phyloP scores from a whole-genome alignment of 2,888 invertebrate genomes.

The Netelia melanura region DNA sequence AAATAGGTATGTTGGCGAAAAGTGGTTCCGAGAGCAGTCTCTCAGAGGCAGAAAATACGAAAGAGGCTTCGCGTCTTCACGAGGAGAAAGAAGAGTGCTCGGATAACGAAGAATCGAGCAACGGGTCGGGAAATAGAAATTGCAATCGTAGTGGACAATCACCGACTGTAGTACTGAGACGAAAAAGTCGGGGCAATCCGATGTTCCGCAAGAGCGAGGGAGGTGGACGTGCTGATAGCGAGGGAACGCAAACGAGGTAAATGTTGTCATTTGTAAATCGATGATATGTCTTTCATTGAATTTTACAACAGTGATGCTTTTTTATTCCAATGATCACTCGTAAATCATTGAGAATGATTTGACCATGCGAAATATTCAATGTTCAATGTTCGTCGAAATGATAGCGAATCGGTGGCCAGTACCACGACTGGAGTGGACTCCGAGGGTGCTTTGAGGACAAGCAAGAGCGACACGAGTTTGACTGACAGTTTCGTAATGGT shows the following conservation, averaged over 20 bases:
- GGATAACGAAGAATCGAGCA: constrained; percentile 87
- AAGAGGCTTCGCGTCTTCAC: constrained; percentile 90
- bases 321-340: not conserved
- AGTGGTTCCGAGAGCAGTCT: constrained; percentile 96
- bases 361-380: not conserved
- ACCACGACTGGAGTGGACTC: constrained; percentile 74
- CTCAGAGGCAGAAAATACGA: constrained; percentile 91
- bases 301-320: not conserved
- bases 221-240: constrained; percentile 83
- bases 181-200: constrained; percentile 89
- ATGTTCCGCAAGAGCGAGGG: constrained; percentile 90
- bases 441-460: constrained; percentile 89
- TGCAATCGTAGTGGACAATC: constrained; percentile 80
- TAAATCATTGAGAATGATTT: not conserved
- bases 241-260: constrained; percentile 81
- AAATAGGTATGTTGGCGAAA: constrained; percentile 88
- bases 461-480: constrained; percentile 96
- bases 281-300: not conserved
- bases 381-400: not conserved
- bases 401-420: constrained; percentile 76
- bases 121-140: constrained; percentile 80
- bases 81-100: constrained; percentile 91
- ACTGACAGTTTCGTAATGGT: constrained; percentile 96
- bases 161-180: constrained; percentile 87
- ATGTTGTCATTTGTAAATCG: not conserved